Conservation (phyloP, 2,113 vertebrate genomes). For the Gyps fulvus region DNA sequence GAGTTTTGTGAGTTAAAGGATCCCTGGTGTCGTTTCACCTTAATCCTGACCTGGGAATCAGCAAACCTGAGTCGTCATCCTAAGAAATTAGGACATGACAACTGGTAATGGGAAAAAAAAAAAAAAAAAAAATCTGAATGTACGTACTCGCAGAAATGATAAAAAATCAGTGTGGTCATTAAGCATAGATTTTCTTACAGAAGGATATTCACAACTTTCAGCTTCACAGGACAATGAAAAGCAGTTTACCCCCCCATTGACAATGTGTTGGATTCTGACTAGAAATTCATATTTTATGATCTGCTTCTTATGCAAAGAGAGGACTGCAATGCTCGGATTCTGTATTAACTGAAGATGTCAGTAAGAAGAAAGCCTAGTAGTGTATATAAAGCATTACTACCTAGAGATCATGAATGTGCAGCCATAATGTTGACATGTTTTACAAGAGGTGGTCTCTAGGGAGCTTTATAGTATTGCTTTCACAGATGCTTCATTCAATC, state of each 20-base stretch:
- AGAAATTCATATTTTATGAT: neutral
- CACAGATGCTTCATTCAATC: neutral
- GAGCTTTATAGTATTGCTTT: neutral
- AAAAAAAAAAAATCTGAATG: neutral
- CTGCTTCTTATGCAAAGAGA: neutral
- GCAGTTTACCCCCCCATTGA: neutral
- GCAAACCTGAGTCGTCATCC: too few species aligned
- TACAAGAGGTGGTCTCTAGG: neutral
- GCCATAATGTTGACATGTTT: neutral
- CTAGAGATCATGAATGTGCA: neutral
- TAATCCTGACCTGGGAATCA: too few species aligned
- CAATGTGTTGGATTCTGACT: neutral
- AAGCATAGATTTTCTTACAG: neutral
- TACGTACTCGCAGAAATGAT: accelerated
- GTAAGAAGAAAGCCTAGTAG: neutral
- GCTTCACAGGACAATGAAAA: neutral
- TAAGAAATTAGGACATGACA: too few species aligned
- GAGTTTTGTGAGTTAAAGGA: too few species aligned
- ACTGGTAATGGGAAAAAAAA: neutral
- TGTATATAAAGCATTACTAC: neutral
- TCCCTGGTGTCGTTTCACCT: too few species aligned
- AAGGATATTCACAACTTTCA: neutral
- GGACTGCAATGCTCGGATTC: neutral
- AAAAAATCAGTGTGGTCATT: neutral
- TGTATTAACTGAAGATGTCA: neutral